These are phyloP conservation scores for Corella eumyota DNA, from an alignment of 23 tunicate genomes.

Conservation along the genomic window DNA sequence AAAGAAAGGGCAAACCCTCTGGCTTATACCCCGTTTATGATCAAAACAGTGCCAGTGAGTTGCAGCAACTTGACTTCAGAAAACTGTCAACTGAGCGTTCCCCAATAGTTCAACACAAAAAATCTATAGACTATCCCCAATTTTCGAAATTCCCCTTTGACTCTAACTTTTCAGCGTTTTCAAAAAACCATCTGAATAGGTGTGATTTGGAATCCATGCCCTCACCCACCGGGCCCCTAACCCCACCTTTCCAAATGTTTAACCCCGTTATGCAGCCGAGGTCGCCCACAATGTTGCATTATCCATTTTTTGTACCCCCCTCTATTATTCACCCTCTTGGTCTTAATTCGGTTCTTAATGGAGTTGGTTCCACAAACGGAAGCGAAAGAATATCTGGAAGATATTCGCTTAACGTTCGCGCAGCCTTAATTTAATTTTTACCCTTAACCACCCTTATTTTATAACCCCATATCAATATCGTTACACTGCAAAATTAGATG, in stretches of 20 bases:
- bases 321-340: background rate
- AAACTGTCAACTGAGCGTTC: conserved; percentile 2
- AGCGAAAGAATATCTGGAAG: conserved; percentile 11
- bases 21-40: conserved; percentile 22
- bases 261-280: conserved; percentile 13
- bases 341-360: background rate
- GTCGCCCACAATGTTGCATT: conserved; percentile 19
- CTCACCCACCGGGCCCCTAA: conserved; percentile 1
- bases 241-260: conserved; percentile 17
- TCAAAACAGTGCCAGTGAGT: conserved; percentile 9
- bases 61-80: background rate
- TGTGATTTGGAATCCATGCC: background rate
- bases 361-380: background rate
- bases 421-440: conserved; percentile 41
- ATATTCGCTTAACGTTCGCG: conserved; percentile 41
- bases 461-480: too few relatives aligned
- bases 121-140: too few relatives aligned
- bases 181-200: too few relatives aligned
- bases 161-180: too few relatives aligned
- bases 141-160: too few relatives aligned
- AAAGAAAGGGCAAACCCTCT: conserved; percentile 30
- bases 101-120: too few relatives aligned
- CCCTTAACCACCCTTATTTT: background rate
- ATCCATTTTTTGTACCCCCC: background rate
- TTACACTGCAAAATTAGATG: too few relatives aligned